Base-by-base conservation (phyloP, 2,888 invertebrate species). In the Agonopterix alstromeriana region DNA sequence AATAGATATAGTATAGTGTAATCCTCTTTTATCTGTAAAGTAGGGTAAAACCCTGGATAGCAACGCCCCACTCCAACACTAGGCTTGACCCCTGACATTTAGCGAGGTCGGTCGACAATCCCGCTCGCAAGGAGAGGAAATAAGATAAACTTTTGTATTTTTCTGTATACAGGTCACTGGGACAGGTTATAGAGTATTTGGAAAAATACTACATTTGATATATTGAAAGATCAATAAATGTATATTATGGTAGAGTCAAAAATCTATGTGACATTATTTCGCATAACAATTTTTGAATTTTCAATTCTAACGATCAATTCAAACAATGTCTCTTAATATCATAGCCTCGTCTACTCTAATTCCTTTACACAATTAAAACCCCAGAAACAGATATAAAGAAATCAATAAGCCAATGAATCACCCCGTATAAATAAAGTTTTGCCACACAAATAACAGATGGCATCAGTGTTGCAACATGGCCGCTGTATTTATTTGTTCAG, bases 51-150 rank as follows among this genome's bases (percentile, higher is more conserved):
- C 14, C 46, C 41, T 10, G 46, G 27, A 10, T 46, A 46, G 41
- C 41, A 46, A 46, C 46, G 41, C 35, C 46, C 46, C n/a, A 11
- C 35, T 27, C 43, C 10, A 38, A 12, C 11, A 10, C 8, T 42
- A 12, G 27, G 27, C 42, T n/a, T 55, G 65, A 67, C 63, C 68
- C 50, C 63, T 69, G 70, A 64, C 68, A 67, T 67, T 65, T 64
- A 47, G 48, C 54, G 61, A 58, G 62, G 64, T 54, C 67, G 63
- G 58, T 63, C 62, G 58, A 52, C 53, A 59, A 58, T 51, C 53
- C 53, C 53, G 42, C 40, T n/a, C 38, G 38, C 5, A 38, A n/a
- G 38, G n/a, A 38, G n/a, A 3, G 36, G 36, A n/a, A 36, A 38
- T n/a, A 38, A 38, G n/a, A 27, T 27, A 27, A 27, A 27, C 27